A percentile compares a stretch with the other conserved stretches of the same genome.
phyloP scores from a whole-genome alignment of 1,140 invertebrate species.

The Trichoplusia ni region DNA sequence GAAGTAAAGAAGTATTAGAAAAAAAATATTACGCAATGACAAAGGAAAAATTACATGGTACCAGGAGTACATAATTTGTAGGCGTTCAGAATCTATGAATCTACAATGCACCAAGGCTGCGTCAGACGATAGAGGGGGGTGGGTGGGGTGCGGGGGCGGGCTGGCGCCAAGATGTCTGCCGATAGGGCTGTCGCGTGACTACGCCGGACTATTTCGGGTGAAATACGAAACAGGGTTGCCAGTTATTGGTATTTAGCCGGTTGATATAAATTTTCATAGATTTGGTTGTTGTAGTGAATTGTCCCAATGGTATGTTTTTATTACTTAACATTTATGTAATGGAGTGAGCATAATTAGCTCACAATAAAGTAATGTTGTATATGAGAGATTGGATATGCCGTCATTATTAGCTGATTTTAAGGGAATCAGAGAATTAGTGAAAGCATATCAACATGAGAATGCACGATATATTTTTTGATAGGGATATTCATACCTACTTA shows the following conservation, averaged over 20 bases:
- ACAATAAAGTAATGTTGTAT: too few relatives aligned
- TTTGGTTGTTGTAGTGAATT: constrained; percentile 5
- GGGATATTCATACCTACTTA: too few relatives aligned
- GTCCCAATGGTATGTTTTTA: not conserved
- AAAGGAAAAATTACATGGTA: constrained; percentile 30
- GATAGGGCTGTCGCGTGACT: constrained; percentile 54
- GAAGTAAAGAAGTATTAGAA: too few relatives aligned
- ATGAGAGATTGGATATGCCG: too few relatives aligned
- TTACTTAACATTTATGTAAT: not conserved
- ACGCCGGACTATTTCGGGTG: constrained; percentile 34
- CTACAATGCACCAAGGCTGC: constrained; percentile 41
- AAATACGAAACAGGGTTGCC: constrained; percentile 32
- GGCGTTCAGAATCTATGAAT: constrained; percentile 30
- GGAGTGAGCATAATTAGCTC: too few relatives aligned
- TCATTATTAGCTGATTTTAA: too few relatives aligned
- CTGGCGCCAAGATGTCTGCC: constrained; percentile 55
- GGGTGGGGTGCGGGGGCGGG: constrained; percentile 14
- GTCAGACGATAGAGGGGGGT: constrained; percentile 25
- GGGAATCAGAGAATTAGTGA: too few relatives aligned
- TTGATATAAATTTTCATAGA: constrained; percentile 19
- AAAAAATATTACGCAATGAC: not conserved
- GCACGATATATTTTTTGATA: too few relatives aligned
- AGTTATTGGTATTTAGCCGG: constrained; percentile 28
- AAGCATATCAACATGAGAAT: too few relatives aligned
- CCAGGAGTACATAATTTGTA: constrained; percentile 37